Base-by-base conservation (phyloP, 2,113 vertebrate species). In the Rattus rattus region DNA sequence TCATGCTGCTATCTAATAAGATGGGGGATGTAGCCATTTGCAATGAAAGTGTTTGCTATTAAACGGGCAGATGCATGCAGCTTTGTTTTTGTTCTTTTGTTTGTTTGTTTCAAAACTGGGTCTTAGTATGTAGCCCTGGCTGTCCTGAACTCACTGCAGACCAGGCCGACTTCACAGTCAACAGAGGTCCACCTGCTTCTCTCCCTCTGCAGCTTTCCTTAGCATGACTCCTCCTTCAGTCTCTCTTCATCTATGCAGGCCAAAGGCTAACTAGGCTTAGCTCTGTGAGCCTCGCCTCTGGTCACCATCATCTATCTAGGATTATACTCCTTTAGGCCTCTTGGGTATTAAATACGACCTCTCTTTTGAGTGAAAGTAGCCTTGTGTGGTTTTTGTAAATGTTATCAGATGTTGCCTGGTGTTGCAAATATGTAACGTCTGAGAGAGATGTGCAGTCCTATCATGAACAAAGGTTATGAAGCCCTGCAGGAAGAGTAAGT, bases 1-100 rank as follows among this genome's bases (percentile, higher is more conserved):
- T 98, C 90, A 70, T 92, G 83, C 97, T 98, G 97, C 98, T 98
- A 97, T 98, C 97, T 98, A 98, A 98, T 98, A 98, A 98, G 97
- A 47, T 81, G 92, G 87, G 47, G 69, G 84, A 87, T 85, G 85
- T 97, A 97, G 94, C 39, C 95, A 97, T 96, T 96, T 96, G 79
- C 97, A 97, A 97, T 97, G 85, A 14, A 96, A 97, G 63, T 94
- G 96, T 89, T 95, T 91, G 8, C 92, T 95, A 96, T 96, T 95
- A 59, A 97, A 84, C 16, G 76, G 54, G 39, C 81, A 80, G 52
- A 89, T 77, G 4, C 56, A 2, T 36, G 39, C 61, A 85, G 26
- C 54, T 83, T 61, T 61, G 17, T 33, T 79, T 79, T 52, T 49
- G 6, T 52, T 30, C 3, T 30, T 52, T 22, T 26, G 4, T 47